Evolutionary conservation across 2,888 invertebrate species (phyloP), one percentile per base, ranked within the genome.

Genomic region (Osmoderma eremita): DNA sequence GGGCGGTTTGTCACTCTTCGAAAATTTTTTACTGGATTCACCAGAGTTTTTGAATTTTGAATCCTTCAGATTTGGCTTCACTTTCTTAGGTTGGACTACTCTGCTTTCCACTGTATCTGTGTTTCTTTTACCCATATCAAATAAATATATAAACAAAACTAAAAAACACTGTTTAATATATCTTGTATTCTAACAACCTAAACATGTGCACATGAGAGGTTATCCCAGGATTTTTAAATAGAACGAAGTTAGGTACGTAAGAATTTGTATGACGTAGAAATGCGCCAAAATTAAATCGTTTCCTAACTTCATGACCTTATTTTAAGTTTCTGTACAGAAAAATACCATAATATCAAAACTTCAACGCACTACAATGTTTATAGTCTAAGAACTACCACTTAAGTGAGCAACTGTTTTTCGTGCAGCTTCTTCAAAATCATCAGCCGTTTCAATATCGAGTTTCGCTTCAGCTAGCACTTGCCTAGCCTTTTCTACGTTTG

Each of bases 371-470:
- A n/a, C n/a, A n/a, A n/a, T n/a, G n/a, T n/a, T n/a, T n/a, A 30
- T 30, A 6, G 30, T 30, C 30, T 5, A 10, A n/a, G n/a, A 30
- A 10, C 30, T 22, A 22, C 58, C 18, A 83, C 80, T 42, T 42
- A 42, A 13, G 3, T 10, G 42, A 15, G 42, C 42, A 0, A 97
- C 95, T 41, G 92, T 95, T 78, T 91, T 90, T 77, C 86, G 86
- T 0, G 97, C 97, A 2, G 96, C 97, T 78, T 95, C 93, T 73
- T 95, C 96, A 67, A 97, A 87, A 79, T 94, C 89, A 68, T 84
- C 84, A 5, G 95, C 94, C 30, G 92, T 89, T 56, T 88, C 84
- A 69, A 97, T 89, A 8, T 91, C 88, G 42, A 97, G 84, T 2
- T 91, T 91, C 61, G 95, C 95, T 54, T 92, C 87, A 67, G 87